Evolutionary conservation across 2,888 invertebrate species (phyloP), one percentile per base, ranked within the genome.

Genomic region (Polylopha cassiicola): DNA sequence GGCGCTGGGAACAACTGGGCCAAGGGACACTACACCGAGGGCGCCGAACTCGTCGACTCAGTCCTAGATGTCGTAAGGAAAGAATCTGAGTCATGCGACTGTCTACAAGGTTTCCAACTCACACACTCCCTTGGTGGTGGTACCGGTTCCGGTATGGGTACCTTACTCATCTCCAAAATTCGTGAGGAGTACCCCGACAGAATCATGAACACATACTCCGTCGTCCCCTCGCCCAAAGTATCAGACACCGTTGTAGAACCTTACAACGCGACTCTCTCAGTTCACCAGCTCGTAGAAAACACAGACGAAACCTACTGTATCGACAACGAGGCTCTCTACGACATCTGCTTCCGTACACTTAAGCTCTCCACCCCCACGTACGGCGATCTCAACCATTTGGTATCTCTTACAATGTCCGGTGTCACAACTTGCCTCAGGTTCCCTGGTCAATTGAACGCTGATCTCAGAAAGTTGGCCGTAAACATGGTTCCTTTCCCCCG

Each of bases 391-490:
- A 96, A 96, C 76, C 93, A 97, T 78, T 88, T 96, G 58, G 95
- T 95, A n/a, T 92, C 93, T 30, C 82, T 92, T 49, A 94, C 94
- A 55, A 94, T 94, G 94, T 94, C 93, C 29, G 94, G 94, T 37
- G 93, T 94, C 41, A 94, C 94, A 13, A 93, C 93, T 41, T 93
- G 93, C 73, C 89, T 95, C 20, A 87, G 94, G 59, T 94, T 85
- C 89, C 98, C 97, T 3, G 98, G 97, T 72, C 97, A 98, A 77
- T 81, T 98, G 54, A 98, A 97, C 75, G 96, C 98, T 26, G 98
- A 98, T 86, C 88, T 98, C 50, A 88, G 97, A 46, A 94, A 98
- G 85, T 77, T 95, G 49, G 95, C 95, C 18, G 95, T 97, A 43
- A 98, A 98, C 87, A 97, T 98, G 97, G 97, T 98, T 52, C 86